phyloP scores from a whole-genome alignment of 2,113 vertebrate genomes.

The Lepus americanus region DNA sequence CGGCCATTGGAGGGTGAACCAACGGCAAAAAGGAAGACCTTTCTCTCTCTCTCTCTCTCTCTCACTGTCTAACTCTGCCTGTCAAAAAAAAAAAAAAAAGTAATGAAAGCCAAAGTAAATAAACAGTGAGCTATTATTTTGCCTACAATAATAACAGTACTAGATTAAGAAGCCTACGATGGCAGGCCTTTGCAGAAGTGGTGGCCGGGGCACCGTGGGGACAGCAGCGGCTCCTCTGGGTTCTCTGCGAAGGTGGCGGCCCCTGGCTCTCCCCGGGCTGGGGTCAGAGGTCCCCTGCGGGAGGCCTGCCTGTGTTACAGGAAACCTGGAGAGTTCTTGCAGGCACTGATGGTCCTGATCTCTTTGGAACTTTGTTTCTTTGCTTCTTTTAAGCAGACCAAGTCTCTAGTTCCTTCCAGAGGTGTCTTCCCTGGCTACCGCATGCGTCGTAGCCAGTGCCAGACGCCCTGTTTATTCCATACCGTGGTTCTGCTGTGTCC shows the following conservation, averaged over 20 bases:
- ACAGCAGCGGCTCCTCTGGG: rapidly evolving
- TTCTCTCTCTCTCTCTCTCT: too few species aligned
- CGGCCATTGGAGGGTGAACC: too few species aligned
- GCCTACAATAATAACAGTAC: neutral
- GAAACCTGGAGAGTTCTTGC: neutral
- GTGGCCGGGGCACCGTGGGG: rapidly evolving
- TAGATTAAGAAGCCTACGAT: neutral
- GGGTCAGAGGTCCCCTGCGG: neutral
- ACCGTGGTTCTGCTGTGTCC: neutral
- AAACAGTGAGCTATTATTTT: neutral
- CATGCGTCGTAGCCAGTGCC: neutral
- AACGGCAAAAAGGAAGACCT: too few species aligned
- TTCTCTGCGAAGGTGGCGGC: neutral
- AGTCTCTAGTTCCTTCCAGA: neutral
- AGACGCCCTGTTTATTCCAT: neutral
- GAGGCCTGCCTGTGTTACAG: neutral
- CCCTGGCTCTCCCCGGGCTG: too few species aligned
- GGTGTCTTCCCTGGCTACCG: neutral
- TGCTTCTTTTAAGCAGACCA: neutral
- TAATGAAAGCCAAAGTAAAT: too few species aligned
- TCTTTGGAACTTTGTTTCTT: neutral
- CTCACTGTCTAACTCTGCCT: too few species aligned
- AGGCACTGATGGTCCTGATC: neutral
- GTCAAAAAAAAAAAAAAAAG: too few species aligned
- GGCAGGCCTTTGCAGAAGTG: neutral